phyloP scores from a whole-genome alignment of 1,140 invertebrate species.

The Pantala flavescens region DNA sequence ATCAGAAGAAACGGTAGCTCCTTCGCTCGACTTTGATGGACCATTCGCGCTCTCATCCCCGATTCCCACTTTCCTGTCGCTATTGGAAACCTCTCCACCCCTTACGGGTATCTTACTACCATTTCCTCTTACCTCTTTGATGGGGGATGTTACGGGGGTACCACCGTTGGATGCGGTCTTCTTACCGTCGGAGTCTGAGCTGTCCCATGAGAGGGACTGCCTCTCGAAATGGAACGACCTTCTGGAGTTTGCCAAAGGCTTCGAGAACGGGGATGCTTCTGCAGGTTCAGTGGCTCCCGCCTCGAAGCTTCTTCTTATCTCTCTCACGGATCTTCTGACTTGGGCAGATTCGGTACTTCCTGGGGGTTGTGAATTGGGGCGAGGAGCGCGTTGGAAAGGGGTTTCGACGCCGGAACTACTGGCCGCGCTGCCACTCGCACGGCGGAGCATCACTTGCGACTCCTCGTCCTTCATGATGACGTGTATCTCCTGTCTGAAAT shows the following conservation, averaged over 20 bases:
- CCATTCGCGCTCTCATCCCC: too few species aligned
- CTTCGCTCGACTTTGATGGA: too few species aligned
- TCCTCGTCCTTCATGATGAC: not conserved
- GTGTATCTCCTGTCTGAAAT: not conserved
- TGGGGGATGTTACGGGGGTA: too few species aligned
- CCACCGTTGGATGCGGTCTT: not conserved
- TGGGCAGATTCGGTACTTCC: not conserved
- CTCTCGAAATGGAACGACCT: not conserved
- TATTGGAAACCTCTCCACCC: not conserved
- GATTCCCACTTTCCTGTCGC: too few species aligned
- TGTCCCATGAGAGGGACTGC: not conserved
- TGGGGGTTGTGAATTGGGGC: not conserved
- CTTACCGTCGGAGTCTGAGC: not conserved
- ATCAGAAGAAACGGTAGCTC: too few species aligned
- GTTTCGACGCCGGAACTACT: not conserved
- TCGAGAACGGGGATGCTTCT: not conserved
- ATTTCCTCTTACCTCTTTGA: too few species aligned
- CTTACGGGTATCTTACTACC: not conserved
- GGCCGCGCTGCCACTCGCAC: not conserved
- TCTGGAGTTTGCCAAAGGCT: not conserved
- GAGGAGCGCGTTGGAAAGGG: not conserved
- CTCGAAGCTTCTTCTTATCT: not conserved
- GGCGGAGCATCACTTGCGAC: not conserved
- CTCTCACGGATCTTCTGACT: not conserved
- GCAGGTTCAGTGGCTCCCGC: not conserved